Percentiles rank a stretch among this genome's conserved stretches.
phyloP scores from a whole-genome alignment of 2,797 vertebrate genomes.

The Cirrhinus molitorella region DNA sequence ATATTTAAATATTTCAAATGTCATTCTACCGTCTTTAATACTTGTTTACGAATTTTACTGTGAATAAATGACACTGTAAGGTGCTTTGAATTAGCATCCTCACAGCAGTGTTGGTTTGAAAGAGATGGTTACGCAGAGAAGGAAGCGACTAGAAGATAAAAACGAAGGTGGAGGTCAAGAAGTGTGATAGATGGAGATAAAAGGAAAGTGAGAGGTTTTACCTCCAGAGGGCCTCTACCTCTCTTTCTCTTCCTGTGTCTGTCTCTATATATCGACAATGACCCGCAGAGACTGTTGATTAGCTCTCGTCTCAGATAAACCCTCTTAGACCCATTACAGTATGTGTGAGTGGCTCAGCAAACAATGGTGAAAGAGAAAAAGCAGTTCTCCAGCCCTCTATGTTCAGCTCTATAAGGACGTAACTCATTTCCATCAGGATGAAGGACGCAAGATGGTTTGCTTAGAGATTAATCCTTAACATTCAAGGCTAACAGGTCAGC shows the following conservation, averaged over 20 bases:
- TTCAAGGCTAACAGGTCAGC: background rate
- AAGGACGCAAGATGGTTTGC: background rate
- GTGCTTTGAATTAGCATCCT: background rate
- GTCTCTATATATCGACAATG: constrained; percentile 37
- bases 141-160: constrained; percentile 26
- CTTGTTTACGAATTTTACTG: background rate
- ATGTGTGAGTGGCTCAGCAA: constrained; percentile 39
- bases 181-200: constrained; percentile 29
- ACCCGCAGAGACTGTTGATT: constrained; percentile 53
- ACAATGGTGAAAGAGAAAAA: constrained; percentile 46
- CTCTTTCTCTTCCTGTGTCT: background rate
- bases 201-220: constrained; percentile 44
- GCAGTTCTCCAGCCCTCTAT: background rate
- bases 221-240: constrained; percentile 34
- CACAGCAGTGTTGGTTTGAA: background rate
- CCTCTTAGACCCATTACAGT: constrained; percentile 54
- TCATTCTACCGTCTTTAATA: background rate
- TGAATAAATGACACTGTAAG: background rate
- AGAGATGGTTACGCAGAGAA: constrained; percentile 45
- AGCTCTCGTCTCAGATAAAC: constrained; percentile 53
- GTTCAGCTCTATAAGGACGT: constrained; percentile 13
- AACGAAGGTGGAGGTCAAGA: constrained; percentile 10
- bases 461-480: background rate
- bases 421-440: constrained; percentile 14
- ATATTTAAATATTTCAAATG: background rate